Percentiles rank a stretch among this genome's conserved stretches.
phyloP scores from a whole-genome alignment of 2,797 vertebrate species.

The Semaprochilodus insignis region DNA sequence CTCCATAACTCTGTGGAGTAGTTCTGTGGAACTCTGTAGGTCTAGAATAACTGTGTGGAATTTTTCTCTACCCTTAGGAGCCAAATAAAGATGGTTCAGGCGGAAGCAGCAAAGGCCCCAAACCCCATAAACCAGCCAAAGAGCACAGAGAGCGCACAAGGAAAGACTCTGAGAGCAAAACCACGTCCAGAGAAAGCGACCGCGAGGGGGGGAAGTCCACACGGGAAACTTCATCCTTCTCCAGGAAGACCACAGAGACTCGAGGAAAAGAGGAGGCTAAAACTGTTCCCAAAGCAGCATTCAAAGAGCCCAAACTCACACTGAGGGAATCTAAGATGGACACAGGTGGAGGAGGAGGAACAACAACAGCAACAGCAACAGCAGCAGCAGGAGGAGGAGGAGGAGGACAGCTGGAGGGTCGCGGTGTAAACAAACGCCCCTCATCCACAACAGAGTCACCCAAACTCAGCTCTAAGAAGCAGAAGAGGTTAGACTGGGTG shows the following conservation, averaged over 20 bases:
- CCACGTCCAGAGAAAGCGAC: conserved; percentile 84
- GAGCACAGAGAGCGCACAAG: conserved; percentile 91
- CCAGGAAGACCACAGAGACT: conserved; percentile 87
- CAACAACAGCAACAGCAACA: conserved; percentile 70
- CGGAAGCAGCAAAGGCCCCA: conserved; percentile 85
- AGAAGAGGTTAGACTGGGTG: conserved; percentile 88
- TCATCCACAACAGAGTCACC: conserved; percentile 86
- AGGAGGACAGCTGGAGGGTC: conserved; percentile 76
- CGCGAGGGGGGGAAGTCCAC: conserved; percentile 86
- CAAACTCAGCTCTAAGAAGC: conserved; percentile 92
- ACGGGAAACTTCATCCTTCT: conserved; percentile 74
- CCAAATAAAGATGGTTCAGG: conserved; percentile 83
- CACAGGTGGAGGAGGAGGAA: conserved; percentile 86
- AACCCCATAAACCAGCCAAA: conserved; percentile 92
- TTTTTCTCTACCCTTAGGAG: conserved; percentile 64
- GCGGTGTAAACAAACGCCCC: conserved; percentile 90
- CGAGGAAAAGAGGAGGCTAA: conserved; percentile 92
- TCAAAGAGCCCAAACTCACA: conserved; percentile 95
- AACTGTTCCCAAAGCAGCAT: conserved; percentile 89
- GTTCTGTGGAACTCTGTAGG: too few species aligned
- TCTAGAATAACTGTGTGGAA: too few species aligned
- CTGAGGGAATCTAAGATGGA: conserved; percentile 94
- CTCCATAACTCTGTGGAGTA: too few species aligned
- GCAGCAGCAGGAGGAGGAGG: conserved; percentile 67
- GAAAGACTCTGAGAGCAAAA: conserved; percentile 96